Base-by-base conservation (phyloP, 2,888 invertebrate species). In the Steinernema hermaphroditum region DNA sequence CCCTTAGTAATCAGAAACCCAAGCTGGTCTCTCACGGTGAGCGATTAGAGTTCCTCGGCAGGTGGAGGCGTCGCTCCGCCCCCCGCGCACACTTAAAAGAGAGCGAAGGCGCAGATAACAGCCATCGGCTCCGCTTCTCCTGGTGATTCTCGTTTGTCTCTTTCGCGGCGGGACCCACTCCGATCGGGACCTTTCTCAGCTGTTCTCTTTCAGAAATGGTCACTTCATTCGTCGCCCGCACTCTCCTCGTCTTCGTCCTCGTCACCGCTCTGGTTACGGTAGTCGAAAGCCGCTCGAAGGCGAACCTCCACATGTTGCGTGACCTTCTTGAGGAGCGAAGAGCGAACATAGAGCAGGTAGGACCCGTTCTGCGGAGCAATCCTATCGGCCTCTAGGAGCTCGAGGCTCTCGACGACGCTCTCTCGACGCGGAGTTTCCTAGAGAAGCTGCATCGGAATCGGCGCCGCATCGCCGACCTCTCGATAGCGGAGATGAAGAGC, bases 1-100 rank as follows among this genome's bases (percentile, higher is more conserved):
- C 4, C 12, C 4, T 37, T 37, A 37, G 6, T 37, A 37, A 37
- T 37, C 37, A 37, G 12, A 4, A 12, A 12, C 6, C 12, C 37
- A 12, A 12, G 37, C 12, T 12, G 37, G 37, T 37, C 4, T 37
- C 37, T 4, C 37, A 12, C 37, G 37, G 6, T 4, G 12, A 4
- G 4, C 12, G n/a, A n/a, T n/a, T n/a, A n/a, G n/a, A 12, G 6
- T 37, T 37, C 37, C 12, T 62, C 4, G 32, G 32, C 16, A 32
- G 62, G 62, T 2, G 62, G 62, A 62, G 62, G 32, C 62, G 62
- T 32, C 2, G 62, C 62, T 32, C 62, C 62, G 62, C 62, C 62
- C 34, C 62, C 27, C 32, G 62, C 29, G 12, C 4, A 62, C 8
- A 62, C 29, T 29, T 62, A 32, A 62, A 62, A 34, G 32, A 12